A percentile compares a stretch with the other conserved stretches of the same genome.
Conservation (phyloP, 2,113 vertebrate genomes). For the Thalassoma bifasciatum region DNA sequence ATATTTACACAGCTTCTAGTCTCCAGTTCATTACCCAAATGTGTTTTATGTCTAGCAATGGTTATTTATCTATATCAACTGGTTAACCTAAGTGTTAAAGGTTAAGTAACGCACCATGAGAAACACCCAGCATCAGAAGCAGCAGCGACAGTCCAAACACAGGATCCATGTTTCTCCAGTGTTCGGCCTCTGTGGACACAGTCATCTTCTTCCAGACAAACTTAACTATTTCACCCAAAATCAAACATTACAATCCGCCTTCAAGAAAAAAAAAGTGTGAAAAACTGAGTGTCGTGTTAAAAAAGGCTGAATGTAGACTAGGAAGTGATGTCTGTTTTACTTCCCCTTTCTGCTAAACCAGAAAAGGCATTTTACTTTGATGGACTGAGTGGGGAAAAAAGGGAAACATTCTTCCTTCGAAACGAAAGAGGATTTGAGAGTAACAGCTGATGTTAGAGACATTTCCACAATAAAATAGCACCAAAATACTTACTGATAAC, state of each 20-base stretch:
- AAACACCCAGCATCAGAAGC: slow-evolving; percentile 5
- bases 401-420: not conserved
- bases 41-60: too few species aligned
- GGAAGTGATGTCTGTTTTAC: not conserved
- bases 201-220: not conserved
- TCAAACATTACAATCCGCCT: not conserved
- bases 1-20: too few species aligned
- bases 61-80: too few species aligned
- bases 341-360: not conserved
- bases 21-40: too few species aligned
- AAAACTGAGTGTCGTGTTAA: not conserved
- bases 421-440: not conserved
- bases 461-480: not conserved
- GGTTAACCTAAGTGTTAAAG: not conserved
- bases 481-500: not conserved
- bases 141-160: slow-evolving; percentile 8
- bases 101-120: slow-evolving; percentile 29
- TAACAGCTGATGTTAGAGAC: not conserved
- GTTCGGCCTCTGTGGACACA: not conserved
- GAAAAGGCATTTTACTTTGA: not conserved
- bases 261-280: not conserved
- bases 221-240: not conserved
- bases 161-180: slow-evolving; percentile 23
- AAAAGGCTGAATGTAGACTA: not conserved
- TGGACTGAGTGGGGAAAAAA: not conserved